phyloP scores from a whole-genome alignment of 2,113 vertebrate species.

The Oriolus oriolus region DNA sequence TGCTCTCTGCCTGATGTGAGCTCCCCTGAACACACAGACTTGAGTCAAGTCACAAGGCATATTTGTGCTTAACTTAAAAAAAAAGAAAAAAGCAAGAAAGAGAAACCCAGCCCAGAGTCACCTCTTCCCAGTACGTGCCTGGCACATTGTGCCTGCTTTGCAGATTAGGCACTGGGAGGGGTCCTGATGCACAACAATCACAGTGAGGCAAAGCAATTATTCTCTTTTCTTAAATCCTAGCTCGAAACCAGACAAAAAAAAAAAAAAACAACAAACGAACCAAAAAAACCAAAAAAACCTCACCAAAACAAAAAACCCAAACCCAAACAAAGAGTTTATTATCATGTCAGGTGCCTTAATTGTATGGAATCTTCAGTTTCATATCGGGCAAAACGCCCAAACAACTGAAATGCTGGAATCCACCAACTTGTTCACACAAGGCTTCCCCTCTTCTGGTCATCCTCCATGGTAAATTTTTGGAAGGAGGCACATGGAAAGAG shows the following conservation, averaged over 20 bases:
- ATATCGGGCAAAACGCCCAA: not conserved
- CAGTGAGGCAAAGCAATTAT: not conserved
- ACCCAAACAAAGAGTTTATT: not conserved
- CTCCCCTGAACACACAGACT: not conserved
- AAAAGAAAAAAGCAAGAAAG: rapidly evolving
- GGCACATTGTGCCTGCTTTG: not conserved
- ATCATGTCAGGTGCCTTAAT: not conserved
- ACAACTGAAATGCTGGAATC: not conserved
- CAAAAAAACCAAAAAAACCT: rapidly evolving
- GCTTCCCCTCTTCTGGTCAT: not conserved
- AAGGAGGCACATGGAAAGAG: not conserved
- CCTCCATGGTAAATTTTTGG: not conserved
- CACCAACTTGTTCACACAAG: not conserved
- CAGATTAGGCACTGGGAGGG: not conserved
- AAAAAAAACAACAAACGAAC: no score
- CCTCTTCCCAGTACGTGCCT: not conserved
- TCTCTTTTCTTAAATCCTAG: not conserved
- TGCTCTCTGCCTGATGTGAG: not conserved
- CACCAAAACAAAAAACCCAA: not conserved
- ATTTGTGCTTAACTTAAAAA: not conserved
- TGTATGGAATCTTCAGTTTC: not conserved
- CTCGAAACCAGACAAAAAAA: not conserved
- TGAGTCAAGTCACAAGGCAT: not conserved
- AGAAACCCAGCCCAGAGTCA: not conserved
- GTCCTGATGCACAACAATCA: not conserved